Evolutionary conservation across 2,797 vertebrate species (phyloP).

Genomic region (Phataginus tetradactyla): DNA sequence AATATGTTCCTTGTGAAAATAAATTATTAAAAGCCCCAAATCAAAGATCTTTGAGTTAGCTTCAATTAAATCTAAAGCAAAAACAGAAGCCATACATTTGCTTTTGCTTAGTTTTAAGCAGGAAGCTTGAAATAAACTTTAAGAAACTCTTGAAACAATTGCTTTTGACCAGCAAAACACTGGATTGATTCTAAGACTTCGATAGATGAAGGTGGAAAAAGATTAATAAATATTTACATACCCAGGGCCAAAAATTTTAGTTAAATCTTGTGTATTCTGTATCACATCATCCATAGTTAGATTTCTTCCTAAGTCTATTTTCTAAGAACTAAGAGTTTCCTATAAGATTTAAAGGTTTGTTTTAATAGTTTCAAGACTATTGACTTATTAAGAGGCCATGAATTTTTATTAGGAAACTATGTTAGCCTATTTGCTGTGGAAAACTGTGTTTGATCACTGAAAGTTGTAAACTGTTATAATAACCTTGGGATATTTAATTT

Average conservation of each 20-base stretch:
- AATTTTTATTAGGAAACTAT: constrained; percentile 20
- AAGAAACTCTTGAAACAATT: neutral
- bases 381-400: neutral
- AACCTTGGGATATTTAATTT: neutral
- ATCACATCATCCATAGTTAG: neutral
- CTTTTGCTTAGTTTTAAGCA: constrained; percentile 11
- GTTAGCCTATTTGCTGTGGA: neutral
- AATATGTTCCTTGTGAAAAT: constrained; percentile 31
- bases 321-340: constrained; percentile 1
- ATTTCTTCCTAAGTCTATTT: neutral
- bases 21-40: constrained; percentile 66
- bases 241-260: neutral
- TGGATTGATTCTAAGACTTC: constrained; percentile 36
- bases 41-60: neutral
- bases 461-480: neutral
- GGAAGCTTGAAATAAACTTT: neutral
- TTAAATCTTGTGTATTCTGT: neutral
- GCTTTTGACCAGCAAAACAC: constrained; percentile 9
- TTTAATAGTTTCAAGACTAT: neutral
- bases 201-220: neutral
- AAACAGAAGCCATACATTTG: neutral
- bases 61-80: constrained; percentile 19
- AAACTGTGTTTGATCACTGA: neutral
- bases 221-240: constrained; percentile 5
- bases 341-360: neutral